Conservation (phyloP, 1,140 invertebrate genomes). For the Ceratitis capitata region DNA sequence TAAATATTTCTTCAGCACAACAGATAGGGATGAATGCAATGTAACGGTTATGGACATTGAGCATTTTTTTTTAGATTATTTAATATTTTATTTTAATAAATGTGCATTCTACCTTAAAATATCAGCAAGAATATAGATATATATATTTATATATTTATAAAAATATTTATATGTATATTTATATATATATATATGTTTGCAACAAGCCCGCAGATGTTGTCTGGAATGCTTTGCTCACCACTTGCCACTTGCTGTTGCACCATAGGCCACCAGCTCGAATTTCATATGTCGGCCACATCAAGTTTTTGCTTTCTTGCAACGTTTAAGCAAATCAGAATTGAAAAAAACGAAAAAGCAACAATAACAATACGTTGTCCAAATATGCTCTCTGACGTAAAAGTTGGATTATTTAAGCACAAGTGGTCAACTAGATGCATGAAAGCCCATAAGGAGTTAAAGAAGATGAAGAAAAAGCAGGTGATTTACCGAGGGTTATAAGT, state of each 20-base stretch:
- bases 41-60: neutral
- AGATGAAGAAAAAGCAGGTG: slow-evolving; percentile 14
- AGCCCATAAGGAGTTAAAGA: no score
- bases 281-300: slow-evolving; percentile 23
- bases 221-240: neutral
- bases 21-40: neutral
- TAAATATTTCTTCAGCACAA: neutral
- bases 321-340: slow-evolving; percentile 10
- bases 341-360: no score
- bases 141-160: neutral
- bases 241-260: neutral
- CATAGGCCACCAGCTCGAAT: slow-evolving; percentile 3
- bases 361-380: neutral
- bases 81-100: slow-evolving; percentile 1
- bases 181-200: neutral
- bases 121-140: no score
- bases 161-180: neutral
- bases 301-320: slow-evolving; percentile 26
- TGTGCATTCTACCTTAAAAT: no score
- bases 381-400: neutral
- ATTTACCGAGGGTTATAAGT: neutral
- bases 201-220: neutral
- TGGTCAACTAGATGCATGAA: neutral
- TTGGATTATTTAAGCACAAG: slow-evolving; percentile 35
- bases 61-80: neutral